Evolutionary conservation across 2,113 vertebrate genomes (phyloP).

Genomic region (Paracyprichromis sp.): DNA sequence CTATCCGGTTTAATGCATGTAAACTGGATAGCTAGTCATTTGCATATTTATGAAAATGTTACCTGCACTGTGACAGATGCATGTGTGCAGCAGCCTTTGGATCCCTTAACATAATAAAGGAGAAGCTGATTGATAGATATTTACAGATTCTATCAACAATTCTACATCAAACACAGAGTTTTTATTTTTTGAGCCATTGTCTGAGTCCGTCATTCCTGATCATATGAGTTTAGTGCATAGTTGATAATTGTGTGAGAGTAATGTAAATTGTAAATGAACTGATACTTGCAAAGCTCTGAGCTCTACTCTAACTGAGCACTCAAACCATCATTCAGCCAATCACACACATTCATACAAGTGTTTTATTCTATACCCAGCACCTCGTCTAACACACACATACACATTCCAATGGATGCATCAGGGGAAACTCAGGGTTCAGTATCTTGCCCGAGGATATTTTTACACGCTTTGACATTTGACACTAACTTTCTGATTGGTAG

Average conservation of each 20-base stretch:
- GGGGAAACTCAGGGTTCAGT: not conserved
- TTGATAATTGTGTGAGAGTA: not conserved
- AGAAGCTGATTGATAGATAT: not conserved
- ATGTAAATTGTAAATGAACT: not conserved
- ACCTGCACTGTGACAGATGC: not conserved
- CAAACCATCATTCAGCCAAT: not conserved
- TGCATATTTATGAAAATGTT: not conserved
- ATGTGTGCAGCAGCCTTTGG: not conserved
- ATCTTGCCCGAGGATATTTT: not conserved
- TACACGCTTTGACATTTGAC: not conserved
- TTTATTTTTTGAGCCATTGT: not conserved
- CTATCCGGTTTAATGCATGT: not conserved
- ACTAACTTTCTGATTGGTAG: not conserved
- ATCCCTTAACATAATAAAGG: not conserved
- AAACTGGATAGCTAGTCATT: not conserved
- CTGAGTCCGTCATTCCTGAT: not conserved
- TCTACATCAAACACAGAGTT: not conserved
- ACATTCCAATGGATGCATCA: not conserved
- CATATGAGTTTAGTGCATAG: not conserved
- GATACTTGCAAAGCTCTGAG: not conserved
- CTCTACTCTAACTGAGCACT: not conserved
- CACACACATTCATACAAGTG: not conserved
- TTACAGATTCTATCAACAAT: not conserved
- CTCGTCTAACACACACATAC: not conserved
- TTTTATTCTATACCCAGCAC: not conserved